Evolutionary conservation across 1,140 invertebrate species (phyloP), one percentile per base, ranked within the genome.

Genomic region (Elymnias hypermnestra): DNA sequence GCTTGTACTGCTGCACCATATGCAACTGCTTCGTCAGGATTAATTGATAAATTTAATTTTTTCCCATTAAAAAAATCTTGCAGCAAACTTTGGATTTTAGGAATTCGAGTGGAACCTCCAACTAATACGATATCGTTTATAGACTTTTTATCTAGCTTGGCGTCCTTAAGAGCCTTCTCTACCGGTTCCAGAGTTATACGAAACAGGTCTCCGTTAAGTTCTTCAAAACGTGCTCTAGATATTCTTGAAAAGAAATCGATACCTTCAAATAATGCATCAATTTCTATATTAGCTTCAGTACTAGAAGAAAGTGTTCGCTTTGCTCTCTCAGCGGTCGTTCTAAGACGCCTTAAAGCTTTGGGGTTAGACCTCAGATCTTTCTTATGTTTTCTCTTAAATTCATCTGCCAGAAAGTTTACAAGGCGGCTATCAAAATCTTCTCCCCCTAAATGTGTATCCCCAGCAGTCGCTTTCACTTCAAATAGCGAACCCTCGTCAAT

Each of bases 341-440:
- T 69, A 19, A 94, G 72, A 53, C 92, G 87, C 58, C 92, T 82
- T 4, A 88, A 48, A 18, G 86, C 67, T 41, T 87, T 76, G 3
- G 81, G 68, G 51, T 88, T 88, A 17, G 41, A 46, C 19, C 43
- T 76, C 15, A 84, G 46, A 53, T 88, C 87, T 61, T 88, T 89
- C 35, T 76, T 78, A 57, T 83, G 86, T 53, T 89, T 89, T 8
- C 88, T 70, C 61, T 89, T 88, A 50, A 90, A 89, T 59, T 90
- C 89, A 23, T 89, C 89, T 5, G 87, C 85, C 3, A 92, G 79
- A 72, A 94, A 93, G 57, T 91, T 93, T 0, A 97, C 94, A 63
- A 97, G 83, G 17, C 94, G 83, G 63, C 93, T 93, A 67, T 95
- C 94, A 65, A 97, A 97, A 72, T 97, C 94, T 83, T 97, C 95